Evolutionary conservation across 2,113 vertebrate species (phyloP).

Genomic region (Tor tambroides): DNA sequence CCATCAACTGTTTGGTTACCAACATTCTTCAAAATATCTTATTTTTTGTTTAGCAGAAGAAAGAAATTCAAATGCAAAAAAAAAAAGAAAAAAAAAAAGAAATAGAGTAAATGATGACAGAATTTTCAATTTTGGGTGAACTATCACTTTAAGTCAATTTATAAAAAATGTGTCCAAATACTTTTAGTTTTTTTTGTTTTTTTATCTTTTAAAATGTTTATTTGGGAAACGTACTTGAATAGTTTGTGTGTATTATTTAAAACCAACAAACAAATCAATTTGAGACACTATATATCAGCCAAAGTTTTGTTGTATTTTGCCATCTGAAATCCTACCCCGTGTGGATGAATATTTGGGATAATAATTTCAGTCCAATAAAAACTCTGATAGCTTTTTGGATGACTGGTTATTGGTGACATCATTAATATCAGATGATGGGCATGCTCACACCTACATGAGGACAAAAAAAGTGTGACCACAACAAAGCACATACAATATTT

Average conservation of each 20-base stretch:
- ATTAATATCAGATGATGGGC: constrained; percentile 58
- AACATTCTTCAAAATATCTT: neutral
- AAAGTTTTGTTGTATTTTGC: neutral
- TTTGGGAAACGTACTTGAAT: neutral
- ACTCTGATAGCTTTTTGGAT: constrained; percentile 49
- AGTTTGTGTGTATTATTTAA: neutral
- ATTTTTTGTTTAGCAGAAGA: neutral
- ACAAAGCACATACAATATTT: constrained; percentile 55
- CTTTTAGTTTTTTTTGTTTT: neutral
- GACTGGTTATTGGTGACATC: constrained; percentile 48
- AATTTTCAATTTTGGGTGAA: neutral
- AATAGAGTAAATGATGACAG: neutral
- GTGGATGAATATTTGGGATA: neutral
- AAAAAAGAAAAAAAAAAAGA: too few species aligned
- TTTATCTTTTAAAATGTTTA: neutral
- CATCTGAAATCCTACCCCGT: neutral
- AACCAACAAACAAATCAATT: too few species aligned
- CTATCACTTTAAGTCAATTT: neutral
- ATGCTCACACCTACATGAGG: constrained; percentile 67
- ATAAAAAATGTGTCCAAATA: neutral
- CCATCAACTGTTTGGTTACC: neutral
- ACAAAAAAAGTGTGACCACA: constrained; percentile 59
- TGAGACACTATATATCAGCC: neutral
- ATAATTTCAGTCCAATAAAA: neutral
- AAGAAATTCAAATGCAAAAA: neutral